Evolutionary conservation across 2,113 vertebrate species (phyloP).

Genomic region (Oceanodroma tethys): DNA sequence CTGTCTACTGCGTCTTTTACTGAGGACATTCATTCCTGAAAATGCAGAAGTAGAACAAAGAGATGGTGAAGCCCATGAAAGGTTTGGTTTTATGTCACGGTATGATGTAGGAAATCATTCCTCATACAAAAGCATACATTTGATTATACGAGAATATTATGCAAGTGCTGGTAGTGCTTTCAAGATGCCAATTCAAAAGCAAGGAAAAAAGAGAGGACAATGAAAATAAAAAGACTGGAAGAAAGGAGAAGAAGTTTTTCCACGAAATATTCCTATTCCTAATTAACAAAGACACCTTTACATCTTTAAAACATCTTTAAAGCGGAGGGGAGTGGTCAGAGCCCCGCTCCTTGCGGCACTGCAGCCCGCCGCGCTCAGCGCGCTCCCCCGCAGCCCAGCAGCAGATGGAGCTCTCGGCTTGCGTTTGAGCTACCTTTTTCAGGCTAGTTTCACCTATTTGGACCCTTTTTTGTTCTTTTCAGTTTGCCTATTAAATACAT

Average conservation of each 20-base stretch:
- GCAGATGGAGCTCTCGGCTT: slow-evolving; percentile 63
- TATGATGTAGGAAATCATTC: background rate
- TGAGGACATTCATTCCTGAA: background rate
- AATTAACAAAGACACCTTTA: background rate
- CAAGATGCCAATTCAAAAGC: background rate
- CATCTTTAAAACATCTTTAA: background rate
- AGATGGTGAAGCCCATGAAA: background rate
- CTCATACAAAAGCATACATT: background rate
- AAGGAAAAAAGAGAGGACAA: background rate
- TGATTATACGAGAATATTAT: background rate
- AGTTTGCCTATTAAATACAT: rapidly evolving
- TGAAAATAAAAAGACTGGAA: background rate
- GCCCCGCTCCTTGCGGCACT: too few species aligned
- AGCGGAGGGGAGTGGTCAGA: rapidly evolving
- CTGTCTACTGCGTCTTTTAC: background rate
- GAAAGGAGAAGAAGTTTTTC: background rate
- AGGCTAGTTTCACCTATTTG: rapidly evolving
- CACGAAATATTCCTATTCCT: background rate
- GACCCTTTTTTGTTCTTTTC: background rate
- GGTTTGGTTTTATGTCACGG: background rate
- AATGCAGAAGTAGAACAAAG: background rate
- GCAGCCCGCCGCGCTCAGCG: background rate
- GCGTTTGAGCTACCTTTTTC: background rate
- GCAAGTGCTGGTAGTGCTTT: background rate
- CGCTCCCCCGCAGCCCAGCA: background rate